Evolutionary conservation across 1,140 invertebrate species (phyloP), one percentile per base, ranked within the genome.

Genomic region (Zaprionus capensis): DNA sequence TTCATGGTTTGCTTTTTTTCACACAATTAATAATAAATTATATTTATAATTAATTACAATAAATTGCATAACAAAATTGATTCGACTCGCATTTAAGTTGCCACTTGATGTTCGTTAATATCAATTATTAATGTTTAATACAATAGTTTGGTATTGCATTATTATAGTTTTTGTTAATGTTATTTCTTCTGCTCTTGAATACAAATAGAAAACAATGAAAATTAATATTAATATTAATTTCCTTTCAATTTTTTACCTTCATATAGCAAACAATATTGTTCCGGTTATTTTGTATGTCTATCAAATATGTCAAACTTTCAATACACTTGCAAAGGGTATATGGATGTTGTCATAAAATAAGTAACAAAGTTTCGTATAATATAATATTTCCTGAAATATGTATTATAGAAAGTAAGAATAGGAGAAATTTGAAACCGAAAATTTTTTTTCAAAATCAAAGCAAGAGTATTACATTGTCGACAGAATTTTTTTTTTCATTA

Each of bases 31-130:
- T 81, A 81, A 80, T 80, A 81, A 81, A 81, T 80, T 69, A 82
- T 74, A 80, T 80, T 75, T 78, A 78, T 82, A 81, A 82, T 80
- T 81, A 81, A 81, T 82, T 82, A 82, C 80, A 81, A 81, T 81
- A 81, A 81, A 81, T 81, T 81, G 77, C 80, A 81, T 81, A 81
- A 81, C 79, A 81, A 81, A 81, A 79, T 79, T 78, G 51, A 79
- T 73, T 74, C 34, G 63, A 73, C 75, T 81, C 9, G 41, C 41
- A 46, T 65, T 72, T 71, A 55, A 62, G 53, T 63, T 71, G 31
- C 46, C 36, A 34, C 17, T 63, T 75, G 49, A 57, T 59, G 31
- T 64, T 73, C 38, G 61, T 61, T 75, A 62, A 66, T 78, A 55
- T 75, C 59, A 78, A 78, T 78, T 78, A 76, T 67, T 76, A 38